Evolutionary conservation across 2,113 vertebrate species (phyloP), one percentile per base, ranked within the genome.

Genomic region (Drymodes brunneopygia): DNA sequence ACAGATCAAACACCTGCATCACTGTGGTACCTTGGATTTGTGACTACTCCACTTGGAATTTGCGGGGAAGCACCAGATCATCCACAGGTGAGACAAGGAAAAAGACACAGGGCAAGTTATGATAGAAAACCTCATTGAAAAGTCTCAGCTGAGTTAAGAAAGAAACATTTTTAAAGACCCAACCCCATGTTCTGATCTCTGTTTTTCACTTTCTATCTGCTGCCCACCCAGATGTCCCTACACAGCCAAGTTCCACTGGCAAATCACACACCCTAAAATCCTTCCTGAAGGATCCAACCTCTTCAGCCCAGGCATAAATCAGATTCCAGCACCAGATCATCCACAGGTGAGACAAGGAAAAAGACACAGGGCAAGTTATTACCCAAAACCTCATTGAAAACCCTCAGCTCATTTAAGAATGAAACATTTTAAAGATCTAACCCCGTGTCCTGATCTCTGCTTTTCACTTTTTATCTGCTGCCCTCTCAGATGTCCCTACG

Each of bases 361-460:
- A 82, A n/a, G n/a, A 80, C 5, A 11, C 28, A 31, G 40, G 13
- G 7, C 7, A 40, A 48, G 18, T 64, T 56, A 10, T 56, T 25
- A 8, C 22, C 23, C 29, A 67, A 88, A 94, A 81, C 17, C 18
- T 84, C 51, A 35, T 5, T n/a, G 48, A 29, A 36, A 75, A 38
- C 4, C 28, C 70, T 71, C 29, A 54, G n/a, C 8, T 79, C 35
- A 48, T 12, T 24, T 85, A 10, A 70, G 33, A 90, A 90, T 58
- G 3, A 72, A 71, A 62, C 12, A 28, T 50, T 87, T 67, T 62
- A 23, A 24, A 38, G 35, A 29, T 23, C 10, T 61, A 80, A 0
- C 7, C 22, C 0, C 0, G 3, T 42, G 12, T 51, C 27, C 74
- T 72, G 45, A 47, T 23, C 13, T 12, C 23, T 57, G 0, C 71